Base-by-base conservation (phyloP, 2,113 vertebrate species). In the Tupaia tana region DNA sequence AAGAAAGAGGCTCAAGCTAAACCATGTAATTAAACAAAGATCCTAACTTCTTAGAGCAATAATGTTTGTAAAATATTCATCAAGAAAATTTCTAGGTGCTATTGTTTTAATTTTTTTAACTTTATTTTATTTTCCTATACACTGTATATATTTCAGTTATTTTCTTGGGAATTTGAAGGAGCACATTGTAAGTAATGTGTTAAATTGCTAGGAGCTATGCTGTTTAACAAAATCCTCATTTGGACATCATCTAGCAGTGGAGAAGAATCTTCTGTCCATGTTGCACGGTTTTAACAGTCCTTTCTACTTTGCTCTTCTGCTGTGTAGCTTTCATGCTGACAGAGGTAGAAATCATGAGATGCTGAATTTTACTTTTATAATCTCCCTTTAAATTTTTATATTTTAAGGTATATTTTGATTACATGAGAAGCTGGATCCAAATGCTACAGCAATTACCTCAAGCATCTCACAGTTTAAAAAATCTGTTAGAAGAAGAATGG, bases 401-500 rank as follows among this genome's bases (percentile, higher is more conserved):
- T 89, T 61, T 97, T 25, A 94, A 99, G 99, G 99, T 99, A 80
- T 99, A 99, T 98, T 99, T 99, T 98, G 99, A 99, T 98, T 99
- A 99, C 98, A 99, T 99, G 99, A 99, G 99, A 98, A 99, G 99
- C 98, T 99, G 99, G 99, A 99, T 99, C 98, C 99, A 99, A 98
- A 99, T 99, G 99, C 98, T 99, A 90, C 99, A 99, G 98, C 99
- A 99, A 96, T 99, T 99, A 98, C 99, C 99, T 97, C 99, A 99
- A 96, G 99, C 99, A 0, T 99, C 99, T 92, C 99, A 99, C 98
- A 99, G 99, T 97, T 98, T 99, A 98, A 99, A 99, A 98, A 99
- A 99, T 97, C 99, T 99, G 13, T 98, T 99, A 84, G 99, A 99
- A 93, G 99, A 99, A 97, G 99, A 99, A 98, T 99, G 99, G 99